phyloP scores from a whole-genome alignment of 2,797 vertebrate species.

The Potorous gilbertii region DNA sequence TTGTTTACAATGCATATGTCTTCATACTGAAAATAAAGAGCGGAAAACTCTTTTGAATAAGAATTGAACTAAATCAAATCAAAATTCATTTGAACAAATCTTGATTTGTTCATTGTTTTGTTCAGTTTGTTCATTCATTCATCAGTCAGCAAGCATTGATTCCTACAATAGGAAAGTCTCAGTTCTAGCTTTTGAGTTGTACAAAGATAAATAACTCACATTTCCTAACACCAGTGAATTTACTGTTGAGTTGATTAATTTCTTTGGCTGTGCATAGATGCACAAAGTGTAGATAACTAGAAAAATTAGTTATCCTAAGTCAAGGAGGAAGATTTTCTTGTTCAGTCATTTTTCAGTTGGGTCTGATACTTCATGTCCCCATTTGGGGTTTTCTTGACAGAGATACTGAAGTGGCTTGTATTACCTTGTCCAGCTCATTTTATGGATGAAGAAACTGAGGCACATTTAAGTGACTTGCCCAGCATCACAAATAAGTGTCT shows the following conservation, averaged over 20 bases:
- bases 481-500: not conserved
- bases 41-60: not conserved
- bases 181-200: not conserved
- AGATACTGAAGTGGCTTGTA: not conserved
- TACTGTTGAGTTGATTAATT: not conserved
- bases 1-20: not conserved
- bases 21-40: not conserved
- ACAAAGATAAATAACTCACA: not conserved
- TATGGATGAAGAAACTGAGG: not conserved
- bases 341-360: not conserved
- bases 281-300: not conserved
- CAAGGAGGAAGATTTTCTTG: not conserved
- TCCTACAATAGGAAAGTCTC: not conserved
- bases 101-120: no score
- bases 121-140: no score
- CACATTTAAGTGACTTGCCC: not conserved
- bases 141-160: not conserved
- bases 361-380: not conserved
- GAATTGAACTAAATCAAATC: not conserved
- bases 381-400: not conserved
- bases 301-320: not conserved
- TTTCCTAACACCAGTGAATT: not conserved
- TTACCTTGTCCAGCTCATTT: not conserved
- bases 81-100: not conserved
- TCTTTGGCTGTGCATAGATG: not conserved